These are phyloP conservation scores for Verasper variegatus DNA, from an alignment of 2,113 vertebrate species.

Conservation along the genomic window DNA sequence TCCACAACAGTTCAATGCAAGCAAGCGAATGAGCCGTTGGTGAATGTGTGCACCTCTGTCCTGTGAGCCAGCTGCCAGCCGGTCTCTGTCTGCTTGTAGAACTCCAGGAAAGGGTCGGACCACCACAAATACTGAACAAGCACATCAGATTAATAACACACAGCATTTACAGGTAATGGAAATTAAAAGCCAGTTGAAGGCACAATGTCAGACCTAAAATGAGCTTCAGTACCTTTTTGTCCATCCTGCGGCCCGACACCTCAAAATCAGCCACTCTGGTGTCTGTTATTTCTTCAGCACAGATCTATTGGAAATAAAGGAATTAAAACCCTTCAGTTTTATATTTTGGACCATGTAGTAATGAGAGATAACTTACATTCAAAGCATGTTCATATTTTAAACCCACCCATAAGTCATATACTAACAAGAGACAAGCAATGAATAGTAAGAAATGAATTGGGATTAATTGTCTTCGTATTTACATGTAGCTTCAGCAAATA, in stretches of 20 bases:
- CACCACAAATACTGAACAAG: slow-evolving; percentile 91
- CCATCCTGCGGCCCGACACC: slow-evolving; percentile 89
- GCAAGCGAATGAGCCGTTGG: too few species aligned
- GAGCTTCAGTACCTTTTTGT: slow-evolving; percentile 88
- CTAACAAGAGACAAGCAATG: too few species aligned
- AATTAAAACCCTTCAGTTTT: neutral
- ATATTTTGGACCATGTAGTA: neutral
- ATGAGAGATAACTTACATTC: neutral
- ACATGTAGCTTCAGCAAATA: too few species aligned
- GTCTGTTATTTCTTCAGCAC: slow-evolving; percentile 93
- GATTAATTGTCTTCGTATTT: too few species aligned
- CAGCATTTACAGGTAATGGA: neutral
- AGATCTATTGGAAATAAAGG: slow-evolving; percentile 53
- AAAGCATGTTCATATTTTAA: too few species aligned
- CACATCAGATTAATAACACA: neutral
- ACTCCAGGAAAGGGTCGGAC: slow-evolving; percentile 96
- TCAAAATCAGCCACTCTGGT: slow-evolving; percentile 91
- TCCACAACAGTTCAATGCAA: fast-evolving
- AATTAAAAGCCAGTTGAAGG: neutral
- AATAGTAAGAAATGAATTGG: too few species aligned
- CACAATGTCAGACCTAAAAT: fast-evolving
- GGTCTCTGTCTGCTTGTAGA: slow-evolving; percentile 89
- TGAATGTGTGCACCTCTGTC: slow-evolving; percentile 87
- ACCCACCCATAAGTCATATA: too few species aligned
- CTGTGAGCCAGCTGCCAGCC: slow-evolving; percentile 96